These are phyloP conservation scores for Drosophila setifemur DNA, from an alignment of 1,140 invertebrate genomes.

Conservation along the genomic window DNA sequence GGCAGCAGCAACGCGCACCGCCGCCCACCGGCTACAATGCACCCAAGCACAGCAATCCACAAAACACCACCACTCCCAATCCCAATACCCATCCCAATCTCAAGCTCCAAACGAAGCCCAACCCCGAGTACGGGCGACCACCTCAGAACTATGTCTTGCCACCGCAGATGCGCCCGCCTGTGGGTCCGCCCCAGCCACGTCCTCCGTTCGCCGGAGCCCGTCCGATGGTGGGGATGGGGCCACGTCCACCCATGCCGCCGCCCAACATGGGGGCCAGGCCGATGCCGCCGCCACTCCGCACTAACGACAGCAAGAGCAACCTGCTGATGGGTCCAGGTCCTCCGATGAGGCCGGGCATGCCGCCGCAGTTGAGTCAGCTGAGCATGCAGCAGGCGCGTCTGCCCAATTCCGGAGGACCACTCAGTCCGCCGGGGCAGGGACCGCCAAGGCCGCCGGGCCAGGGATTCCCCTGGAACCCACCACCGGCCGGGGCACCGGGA, in stretches of 20 bases:
- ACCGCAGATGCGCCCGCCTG: slow-evolving; percentile 66
- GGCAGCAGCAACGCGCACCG: slow-evolving; percentile 11
- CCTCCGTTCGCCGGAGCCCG: slow-evolving; percentile 69
- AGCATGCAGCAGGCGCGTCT: slow-evolving; percentile 58
- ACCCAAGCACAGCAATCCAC: slow-evolving; percentile 31
- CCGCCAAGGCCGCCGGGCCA: slow-evolving; percentile 62
- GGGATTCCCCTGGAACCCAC: slow-evolving; percentile 69
- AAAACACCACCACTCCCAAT: not conserved
- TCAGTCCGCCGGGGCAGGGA: slow-evolving; percentile 72
- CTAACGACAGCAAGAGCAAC: slow-evolving; percentile 76
- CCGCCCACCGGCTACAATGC: not conserved
- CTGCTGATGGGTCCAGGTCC: slow-evolving; percentile 71
- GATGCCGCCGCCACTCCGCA: slow-evolving; percentile 69
- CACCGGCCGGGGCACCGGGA: slow-evolving; percentile 47
- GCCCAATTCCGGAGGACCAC: slow-evolving; percentile 54
- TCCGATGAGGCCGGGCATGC: slow-evolving; percentile 69
- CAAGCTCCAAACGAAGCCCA: slow-evolving; percentile 27
- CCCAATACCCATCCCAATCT: slow-evolving; percentile 9
- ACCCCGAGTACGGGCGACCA: slow-evolving; percentile 47
- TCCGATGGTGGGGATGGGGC: slow-evolving; percentile 67
- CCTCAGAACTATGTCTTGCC: slow-evolving; percentile 62
- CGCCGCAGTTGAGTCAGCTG: slow-evolving; percentile 41
- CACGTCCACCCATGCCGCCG: slow-evolving; percentile 68
- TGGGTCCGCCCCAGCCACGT: slow-evolving; percentile 64
- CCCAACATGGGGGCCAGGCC: slow-evolving; percentile 57